These are phyloP conservation scores for Galeruca laticollis DNA, from an alignment of 2,888 invertebrate genomes.

Conservation along the genomic window DNA sequence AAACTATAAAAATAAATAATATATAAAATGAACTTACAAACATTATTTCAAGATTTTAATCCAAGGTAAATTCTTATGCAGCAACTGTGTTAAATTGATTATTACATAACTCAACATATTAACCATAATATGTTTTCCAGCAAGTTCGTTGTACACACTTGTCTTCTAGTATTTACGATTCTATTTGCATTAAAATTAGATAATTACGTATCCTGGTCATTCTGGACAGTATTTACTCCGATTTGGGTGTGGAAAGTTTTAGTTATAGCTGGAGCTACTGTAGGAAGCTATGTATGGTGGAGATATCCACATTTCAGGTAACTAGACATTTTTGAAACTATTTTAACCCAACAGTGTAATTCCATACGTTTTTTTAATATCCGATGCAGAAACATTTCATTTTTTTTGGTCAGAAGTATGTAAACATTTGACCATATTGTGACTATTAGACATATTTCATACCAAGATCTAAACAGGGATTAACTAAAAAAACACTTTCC, in stretches of 20 bases:
- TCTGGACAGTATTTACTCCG: slow-evolving; percentile 96
- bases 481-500: no score
- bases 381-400: no score
- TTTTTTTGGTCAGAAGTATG: no score
- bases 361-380: no score
- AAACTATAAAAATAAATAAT: slow-evolving; percentile 46
- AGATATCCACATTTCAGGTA: slow-evolving; percentile 94
- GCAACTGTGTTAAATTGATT: background rate
- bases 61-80: slow-evolving; percentile 75
- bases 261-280: slow-evolving; percentile 89
- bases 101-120: slow-evolving; percentile 35
- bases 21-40: slow-evolving; percentile 84
- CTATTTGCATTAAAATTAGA: slow-evolving; percentile 92
- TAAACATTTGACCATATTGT: no score
- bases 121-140: slow-evolving; percentile 71
- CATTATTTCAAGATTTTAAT: slow-evolving; percentile 91
- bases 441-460: no score
- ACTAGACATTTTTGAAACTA: slow-evolving; percentile 2
- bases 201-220: slow-evolving; percentile 90
- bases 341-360: no score
- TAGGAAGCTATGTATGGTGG: slow-evolving; percentile 97
- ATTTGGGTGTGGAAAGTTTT: slow-evolving; percentile 98
- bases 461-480: no score
- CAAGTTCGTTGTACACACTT: slow-evolving; percentile 96
- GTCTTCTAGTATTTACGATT: slow-evolving; percentile 90